Evolutionary conservation across 2,888 invertebrate species (phyloP).

Genomic region (Balanococcus diminutus): DNA sequence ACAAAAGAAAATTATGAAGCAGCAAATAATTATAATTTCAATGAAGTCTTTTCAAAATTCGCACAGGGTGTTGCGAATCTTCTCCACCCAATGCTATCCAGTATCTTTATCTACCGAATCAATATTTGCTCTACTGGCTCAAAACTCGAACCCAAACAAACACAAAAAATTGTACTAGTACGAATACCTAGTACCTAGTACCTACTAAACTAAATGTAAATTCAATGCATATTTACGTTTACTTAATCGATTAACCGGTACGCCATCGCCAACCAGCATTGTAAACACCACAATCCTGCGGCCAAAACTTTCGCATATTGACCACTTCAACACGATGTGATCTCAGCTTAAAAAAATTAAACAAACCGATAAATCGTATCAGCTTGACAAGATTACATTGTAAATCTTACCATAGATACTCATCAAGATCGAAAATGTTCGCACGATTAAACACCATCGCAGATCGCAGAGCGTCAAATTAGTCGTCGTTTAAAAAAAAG

Average conservation of each 20-base stretch:
- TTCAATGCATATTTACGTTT: neutral
- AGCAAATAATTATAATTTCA: too few relatives aligned
- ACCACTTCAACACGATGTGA: conserved; percentile 12
- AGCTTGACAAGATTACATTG: conserved; percentile 29
- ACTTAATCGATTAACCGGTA: neutral
- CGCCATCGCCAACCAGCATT: neutral
- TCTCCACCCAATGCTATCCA: too few relatives aligned
- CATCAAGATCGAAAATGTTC: neutral
- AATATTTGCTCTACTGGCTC: too few relatives aligned
- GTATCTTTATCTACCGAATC: too few relatives aligned
- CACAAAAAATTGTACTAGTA: too few relatives aligned
- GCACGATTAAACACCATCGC: conserved; percentile 40
- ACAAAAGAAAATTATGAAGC: too few relatives aligned
- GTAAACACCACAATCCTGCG: neutral
- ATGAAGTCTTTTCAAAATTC: too few relatives aligned
- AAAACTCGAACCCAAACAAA: too few relatives aligned
- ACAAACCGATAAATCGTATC: conserved; percentile 20
- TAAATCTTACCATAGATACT: neutral
- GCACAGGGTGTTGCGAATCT: too few relatives aligned
- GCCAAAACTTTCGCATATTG: conserved; percentile 9
- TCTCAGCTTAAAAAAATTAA: neutral
- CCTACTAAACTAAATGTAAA: neutral
- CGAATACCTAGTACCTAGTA: too few relatives aligned
- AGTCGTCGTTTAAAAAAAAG: conserved; percentile 23
- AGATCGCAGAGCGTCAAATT: conserved; percentile 6